Conservation (phyloP, 2,113 vertebrate species). For the Apus apus region DNA sequence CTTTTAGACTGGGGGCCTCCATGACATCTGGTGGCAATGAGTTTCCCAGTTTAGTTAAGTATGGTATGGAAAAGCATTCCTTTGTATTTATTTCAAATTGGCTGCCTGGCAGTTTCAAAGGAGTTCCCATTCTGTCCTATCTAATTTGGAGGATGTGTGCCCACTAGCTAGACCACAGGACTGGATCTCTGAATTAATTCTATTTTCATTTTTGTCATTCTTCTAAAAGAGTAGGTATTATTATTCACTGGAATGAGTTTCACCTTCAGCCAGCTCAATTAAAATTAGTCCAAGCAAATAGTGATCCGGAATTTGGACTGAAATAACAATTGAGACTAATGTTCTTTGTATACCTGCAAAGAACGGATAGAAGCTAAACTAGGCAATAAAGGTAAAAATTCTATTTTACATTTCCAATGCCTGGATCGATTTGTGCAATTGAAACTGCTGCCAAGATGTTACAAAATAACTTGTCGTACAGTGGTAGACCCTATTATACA, state of each 20-base stretch:
- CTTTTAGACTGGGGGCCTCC: background rate
- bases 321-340: background rate
- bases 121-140: constrained; percentile 40
- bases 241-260: constrained; percentile 28
- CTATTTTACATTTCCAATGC: background rate
- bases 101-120: background rate
- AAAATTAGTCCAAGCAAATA: constrained; percentile 41
- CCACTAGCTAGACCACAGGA: constrained; percentile 19
- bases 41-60: background rate
- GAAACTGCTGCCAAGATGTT: constrained; percentile 3
- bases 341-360: background rate
- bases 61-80: background rate
- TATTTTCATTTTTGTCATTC: constrained; percentile 48
- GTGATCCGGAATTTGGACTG: background rate
- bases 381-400: background rate
- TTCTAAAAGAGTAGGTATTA: constrained; percentile 31
- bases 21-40: background rate
- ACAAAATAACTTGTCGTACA: constrained; percentile 9
- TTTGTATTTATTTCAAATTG: background rate
- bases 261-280: constrained; percentile 47
- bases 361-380: background rate
- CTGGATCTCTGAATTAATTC: constrained; percentile 38
- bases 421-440: background rate
- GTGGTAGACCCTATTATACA: background rate
- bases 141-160: constrained; percentile 35